These are phyloP conservation scores for Euura saliciscinereae DNA, from an alignment of 1,140 invertebrate genomes.

Conservation along the genomic window DNA sequence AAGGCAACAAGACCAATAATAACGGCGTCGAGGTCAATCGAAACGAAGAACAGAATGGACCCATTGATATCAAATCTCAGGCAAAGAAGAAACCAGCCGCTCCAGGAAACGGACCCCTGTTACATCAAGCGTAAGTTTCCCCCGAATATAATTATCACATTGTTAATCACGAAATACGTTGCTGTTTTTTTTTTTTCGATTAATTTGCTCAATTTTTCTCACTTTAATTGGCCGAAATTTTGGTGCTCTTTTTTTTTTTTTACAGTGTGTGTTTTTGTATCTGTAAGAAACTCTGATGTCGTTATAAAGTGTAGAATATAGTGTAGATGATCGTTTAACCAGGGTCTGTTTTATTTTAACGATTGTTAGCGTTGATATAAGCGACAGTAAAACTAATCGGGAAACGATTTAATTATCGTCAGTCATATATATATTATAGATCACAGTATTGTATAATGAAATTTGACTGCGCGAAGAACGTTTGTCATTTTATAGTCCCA, in stretches of 20 bases:
- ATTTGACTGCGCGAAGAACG: too few species aligned
- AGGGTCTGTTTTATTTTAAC: background rate
- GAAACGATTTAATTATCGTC: too few species aligned
- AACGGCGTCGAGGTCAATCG: conserved; percentile 52
- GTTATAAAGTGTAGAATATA: background rate
- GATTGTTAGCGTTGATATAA: background rate
- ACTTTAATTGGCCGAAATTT: background rate
- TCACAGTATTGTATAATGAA: too few species aligned
- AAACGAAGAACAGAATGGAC: conserved; percentile 49
- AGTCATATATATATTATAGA: too few species aligned
- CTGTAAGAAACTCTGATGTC: background rate
- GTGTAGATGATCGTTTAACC: background rate
- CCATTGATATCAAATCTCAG: conserved; percentile 46
- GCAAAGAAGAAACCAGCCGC: conserved; percentile 49
- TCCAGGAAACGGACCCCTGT: conserved; percentile 55
- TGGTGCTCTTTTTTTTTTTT: background rate
- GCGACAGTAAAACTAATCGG: too few species aligned
- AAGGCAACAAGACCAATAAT: conserved; percentile 53
- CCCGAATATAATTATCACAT: background rate
- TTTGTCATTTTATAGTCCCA: too few species aligned
- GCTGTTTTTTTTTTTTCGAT: conserved; percentile 19
- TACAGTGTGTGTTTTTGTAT: background rate
- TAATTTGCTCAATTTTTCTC: background rate
- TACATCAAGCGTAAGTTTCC: conserved; percentile 59
- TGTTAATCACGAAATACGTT: background rate